phyloP scores from a whole-genome alignment of 2,113 vertebrate species.

The Protobothrops mucrosquamatus region DNA sequence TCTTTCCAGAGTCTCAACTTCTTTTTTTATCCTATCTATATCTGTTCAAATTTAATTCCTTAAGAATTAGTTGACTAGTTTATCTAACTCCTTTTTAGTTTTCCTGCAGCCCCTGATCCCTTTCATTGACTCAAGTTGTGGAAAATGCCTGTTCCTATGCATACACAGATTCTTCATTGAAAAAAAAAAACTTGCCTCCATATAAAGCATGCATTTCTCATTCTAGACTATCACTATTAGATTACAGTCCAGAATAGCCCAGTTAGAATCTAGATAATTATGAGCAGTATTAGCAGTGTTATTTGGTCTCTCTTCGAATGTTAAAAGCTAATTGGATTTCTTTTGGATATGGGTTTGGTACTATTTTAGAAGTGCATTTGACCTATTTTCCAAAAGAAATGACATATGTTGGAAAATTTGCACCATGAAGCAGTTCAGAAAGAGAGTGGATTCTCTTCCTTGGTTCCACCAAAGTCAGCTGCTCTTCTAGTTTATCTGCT shows the following conservation, averaged over 20 bases:
- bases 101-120: too few relatives aligned
- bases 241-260: neutral
- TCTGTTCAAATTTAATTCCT: neutral
- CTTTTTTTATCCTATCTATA: too few relatives aligned
- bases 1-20: too few relatives aligned
- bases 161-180: neutral
- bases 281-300: neutral
- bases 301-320: neutral
- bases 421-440: neutral
- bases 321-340: neutral
- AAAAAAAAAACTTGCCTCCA: neutral
- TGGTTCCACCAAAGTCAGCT: neutral
- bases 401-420: neutral
- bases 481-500: neutral
- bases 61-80: neutral
- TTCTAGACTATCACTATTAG: neutral
- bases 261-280: neutral
- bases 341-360: neutral
- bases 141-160: neutral
- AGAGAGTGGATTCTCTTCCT: neutral
- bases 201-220: neutral
- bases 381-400: neutral
- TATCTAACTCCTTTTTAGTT: too few relatives aligned
- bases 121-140: neutral
- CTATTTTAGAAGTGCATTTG: neutral